Base-by-base conservation (phyloP, 2,113 vertebrate species). In the Pluvialis apricaria region DNA sequence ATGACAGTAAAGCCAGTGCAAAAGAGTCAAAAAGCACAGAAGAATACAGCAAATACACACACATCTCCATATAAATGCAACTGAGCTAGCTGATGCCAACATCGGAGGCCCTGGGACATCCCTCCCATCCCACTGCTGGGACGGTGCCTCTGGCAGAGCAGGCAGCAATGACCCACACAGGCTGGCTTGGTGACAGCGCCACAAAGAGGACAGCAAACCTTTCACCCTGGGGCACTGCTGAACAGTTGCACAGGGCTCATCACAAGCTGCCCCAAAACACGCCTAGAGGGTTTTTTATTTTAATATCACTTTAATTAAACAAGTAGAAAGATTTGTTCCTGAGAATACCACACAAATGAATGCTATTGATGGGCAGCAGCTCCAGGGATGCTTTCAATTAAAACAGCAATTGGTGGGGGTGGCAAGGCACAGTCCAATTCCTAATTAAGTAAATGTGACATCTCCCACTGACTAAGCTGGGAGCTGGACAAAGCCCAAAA, bases 311-410 rank as follows among this genome's bases (percentile, higher is more conserved):
- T 86, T 75, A 94, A 73, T 81, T 84, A 81, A 92, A 64, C 60
- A 79, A 65, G 64, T 13, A 4, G 32, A 71, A 68, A 15, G 31
- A 73, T 86, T 88, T 90, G 60, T 75, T 84, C 68, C 66, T 2
- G 7, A 64, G 80, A 88, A 68, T 10, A 28, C 5, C 57, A 36
- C 81, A 47, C 60, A 64, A 88, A 88, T 58, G 82, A 88, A 21
- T 3, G 6, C 15, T 5, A 5, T 12, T 51, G 73, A 84, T 55
- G 57, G 57, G 65, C 58, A 54, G 82, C 64, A 73, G 68, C 94
- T 94, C 92, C 58, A 36, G 80, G 76, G 80, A 95, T 64, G 52
- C 44, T 92, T 89, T 92, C 89, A 91, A 79, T 95, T 93, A 88
- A 65, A 90, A 20, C 38, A 91, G 82, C 51, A 57, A n/a, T 51